phyloP scores from a whole-genome alignment of 2,888 invertebrate species.

The Caenorhabditis plicata region DNA sequence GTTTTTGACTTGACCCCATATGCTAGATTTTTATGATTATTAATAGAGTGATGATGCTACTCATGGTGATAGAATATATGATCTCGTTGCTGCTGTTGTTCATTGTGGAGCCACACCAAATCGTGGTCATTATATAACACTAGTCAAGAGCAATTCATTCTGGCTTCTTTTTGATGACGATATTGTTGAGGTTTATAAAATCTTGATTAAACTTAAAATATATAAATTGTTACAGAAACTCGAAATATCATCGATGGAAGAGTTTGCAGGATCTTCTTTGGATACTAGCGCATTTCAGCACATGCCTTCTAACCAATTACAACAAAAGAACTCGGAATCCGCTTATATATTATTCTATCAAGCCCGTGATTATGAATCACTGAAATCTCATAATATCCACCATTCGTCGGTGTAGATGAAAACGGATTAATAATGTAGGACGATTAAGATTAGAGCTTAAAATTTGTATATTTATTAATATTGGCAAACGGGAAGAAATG shows the following conservation, averaged over 20 bases:
- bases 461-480: too few species aligned
- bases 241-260: conserved; percentile 96
- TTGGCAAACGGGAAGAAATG: too few species aligned
- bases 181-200: conserved; percentile 86
- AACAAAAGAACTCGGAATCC: conserved; percentile 96
- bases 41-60: conserved; percentile 93
- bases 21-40: background rate
- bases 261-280: conserved; percentile 89
- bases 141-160: conserved; percentile 98
- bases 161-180: conserved; percentile 99
- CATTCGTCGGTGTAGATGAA: too few species aligned
- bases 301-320: conserved; percentile 10
- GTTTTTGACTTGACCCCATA: conserved; percentile 53
- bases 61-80: conserved; percentile 95
- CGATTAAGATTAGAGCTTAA: too few species aligned
- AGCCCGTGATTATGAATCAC: conserved; percentile 66
- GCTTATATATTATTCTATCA: conserved; percentile 99
- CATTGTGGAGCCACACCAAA: conserved; percentile 99
- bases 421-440: too few species aligned
- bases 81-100: conserved; percentile 97
- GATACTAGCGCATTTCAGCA: conserved; percentile 68
- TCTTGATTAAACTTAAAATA: background rate
- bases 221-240: conserved; percentile 80
- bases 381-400: too few species aligned
- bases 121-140: conserved; percentile 98